Evolutionary conservation across 2,888 invertebrate species (phyloP).

Genomic region (Caradrina clavipalpis): DNA sequence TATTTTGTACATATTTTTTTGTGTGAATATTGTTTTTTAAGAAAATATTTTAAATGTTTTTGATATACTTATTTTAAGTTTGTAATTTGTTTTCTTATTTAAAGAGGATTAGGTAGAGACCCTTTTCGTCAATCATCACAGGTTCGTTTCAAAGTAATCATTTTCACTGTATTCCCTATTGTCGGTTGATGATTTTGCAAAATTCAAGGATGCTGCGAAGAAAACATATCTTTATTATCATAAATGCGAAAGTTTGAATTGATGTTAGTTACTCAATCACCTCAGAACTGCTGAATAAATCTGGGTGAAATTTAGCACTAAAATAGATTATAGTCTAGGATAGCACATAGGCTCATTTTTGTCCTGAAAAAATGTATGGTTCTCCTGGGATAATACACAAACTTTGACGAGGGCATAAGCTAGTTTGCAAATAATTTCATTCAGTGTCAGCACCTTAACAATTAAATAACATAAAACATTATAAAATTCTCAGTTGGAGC

Average conservation of each 20-base stretch:
- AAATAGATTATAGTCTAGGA: too few relatives aligned
- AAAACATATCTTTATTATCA: too few relatives aligned
- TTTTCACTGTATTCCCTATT: not conserved
- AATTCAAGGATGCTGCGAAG: not conserved
- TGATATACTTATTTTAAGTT: conserved; percentile 7
- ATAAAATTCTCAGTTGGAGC: conserved; percentile 66
- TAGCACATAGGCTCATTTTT: too few relatives aligned
- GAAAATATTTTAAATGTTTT: conserved; percentile 1
- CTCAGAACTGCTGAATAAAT: too few relatives aligned
- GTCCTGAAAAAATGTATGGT: too few relatives aligned
- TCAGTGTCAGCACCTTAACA: not conserved
- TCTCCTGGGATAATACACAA: too few relatives aligned
- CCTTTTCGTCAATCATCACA: not conserved
- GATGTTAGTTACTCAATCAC: too few relatives aligned
- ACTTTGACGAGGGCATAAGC: too few relatives aligned
- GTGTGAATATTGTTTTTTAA: conserved; percentile 20
- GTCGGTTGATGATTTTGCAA: not conserved
- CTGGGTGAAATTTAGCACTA: too few relatives aligned
- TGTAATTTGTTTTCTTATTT: not conserved
- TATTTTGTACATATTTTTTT: conserved; percentile 48
- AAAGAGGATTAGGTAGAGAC: not conserved
- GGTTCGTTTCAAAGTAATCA: not conserved
- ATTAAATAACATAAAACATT: not conserved
- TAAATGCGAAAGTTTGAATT: too few relatives aligned
- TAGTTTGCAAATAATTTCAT: not conserved